These are phyloP conservation scores for Onthophagus sagittarius DNA, from an alignment of 2,888 invertebrate genomes.

Conservation along the genomic window DNA sequence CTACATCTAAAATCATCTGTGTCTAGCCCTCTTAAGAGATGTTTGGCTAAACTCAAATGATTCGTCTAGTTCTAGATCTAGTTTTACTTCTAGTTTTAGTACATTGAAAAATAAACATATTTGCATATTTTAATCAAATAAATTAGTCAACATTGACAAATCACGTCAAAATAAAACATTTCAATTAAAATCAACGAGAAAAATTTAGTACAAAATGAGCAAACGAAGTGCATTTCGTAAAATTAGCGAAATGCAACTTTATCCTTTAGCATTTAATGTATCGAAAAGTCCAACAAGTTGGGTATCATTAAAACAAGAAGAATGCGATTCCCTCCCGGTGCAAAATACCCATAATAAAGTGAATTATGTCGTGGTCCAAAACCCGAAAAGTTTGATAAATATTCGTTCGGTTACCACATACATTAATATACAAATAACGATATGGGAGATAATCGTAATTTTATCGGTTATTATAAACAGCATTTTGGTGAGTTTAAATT, in stretches of 20 bases:
- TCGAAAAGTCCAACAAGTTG: conserved; percentile 19
- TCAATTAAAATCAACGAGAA: conserved; percentile 1
- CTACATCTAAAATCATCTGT: no score
- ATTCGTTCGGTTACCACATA: conserved; percentile 7
- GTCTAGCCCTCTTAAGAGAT: no score
- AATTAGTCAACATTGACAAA: no score
- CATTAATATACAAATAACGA: conserved; percentile 12
- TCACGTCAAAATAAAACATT: not conserved
- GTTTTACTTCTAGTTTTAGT: no score
- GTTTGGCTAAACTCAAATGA: no score
- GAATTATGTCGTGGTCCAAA: conserved; percentile 22
- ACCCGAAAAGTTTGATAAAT: conserved; percentile 13
- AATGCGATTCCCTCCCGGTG: not conserved
- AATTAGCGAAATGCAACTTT: conserved; percentile 20
- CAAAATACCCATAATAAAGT: conserved; percentile 12
- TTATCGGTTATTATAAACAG: conserved; percentile 2
- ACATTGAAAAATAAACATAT: no score
- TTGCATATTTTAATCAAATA: no score
- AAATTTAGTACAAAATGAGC: conserved; percentile 9
- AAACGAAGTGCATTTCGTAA: conserved; percentile 19
- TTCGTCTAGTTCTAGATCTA: no score
- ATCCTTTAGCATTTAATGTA: conserved; percentile 20
- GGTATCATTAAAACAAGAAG: conserved; percentile 18
- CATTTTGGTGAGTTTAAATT: conserved; percentile 12
- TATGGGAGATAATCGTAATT: conserved; percentile 14